Evolutionary conservation across 2,113 vertebrate genomes (phyloP), one percentile per base, ranked within the genome.

Genomic region (Cyprinodon brontotheroides): DNA sequence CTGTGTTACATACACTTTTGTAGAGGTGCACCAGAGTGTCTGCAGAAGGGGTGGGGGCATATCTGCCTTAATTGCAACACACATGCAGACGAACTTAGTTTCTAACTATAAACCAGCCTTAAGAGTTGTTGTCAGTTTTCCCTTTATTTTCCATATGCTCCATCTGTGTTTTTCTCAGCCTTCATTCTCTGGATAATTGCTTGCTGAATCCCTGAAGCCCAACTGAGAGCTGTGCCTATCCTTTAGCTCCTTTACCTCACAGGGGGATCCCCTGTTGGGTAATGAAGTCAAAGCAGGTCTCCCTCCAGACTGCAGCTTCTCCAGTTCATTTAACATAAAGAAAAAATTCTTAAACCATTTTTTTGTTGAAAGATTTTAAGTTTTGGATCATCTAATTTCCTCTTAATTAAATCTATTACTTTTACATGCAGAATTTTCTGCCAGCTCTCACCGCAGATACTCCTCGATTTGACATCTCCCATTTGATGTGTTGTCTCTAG

Each of bases 211-310:
- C 68, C 29, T 65, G 65, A 68, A 80, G 66, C 70, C 77, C 83
- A 40, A 1, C 1, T 15, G 63, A 78, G 74, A 77, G 40, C 39
- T 29, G 69, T 14, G 69, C 2, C 62, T 78, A 57, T 65, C 68
- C 80, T 77, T 62, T 75, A 37, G 50, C 72, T 72, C 64, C 71
- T 80, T 74, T 37, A 61, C 77, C 70, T 81, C 79, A 66, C 62
- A 79, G 77, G 74, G 68, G 69, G 69, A 73, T 82, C 57, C 68
- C 75, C 67, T 79, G 45, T 39, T 37, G 14, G 77, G 65, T 62
- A 61, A 63, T 68, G 72, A 65, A 79, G 36, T 82, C 75, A 61
- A 53, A 38, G 76, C 41, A 62, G 64, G 68, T 61, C 61, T 29
- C 68, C 71, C 71, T 72, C 12, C 38, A 64, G 85, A 7, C 72